These are phyloP conservation scores for Hippocampus kuda DNA, from an alignment of 2,797 vertebrate genomes.

Conservation along the genomic window DNA sequence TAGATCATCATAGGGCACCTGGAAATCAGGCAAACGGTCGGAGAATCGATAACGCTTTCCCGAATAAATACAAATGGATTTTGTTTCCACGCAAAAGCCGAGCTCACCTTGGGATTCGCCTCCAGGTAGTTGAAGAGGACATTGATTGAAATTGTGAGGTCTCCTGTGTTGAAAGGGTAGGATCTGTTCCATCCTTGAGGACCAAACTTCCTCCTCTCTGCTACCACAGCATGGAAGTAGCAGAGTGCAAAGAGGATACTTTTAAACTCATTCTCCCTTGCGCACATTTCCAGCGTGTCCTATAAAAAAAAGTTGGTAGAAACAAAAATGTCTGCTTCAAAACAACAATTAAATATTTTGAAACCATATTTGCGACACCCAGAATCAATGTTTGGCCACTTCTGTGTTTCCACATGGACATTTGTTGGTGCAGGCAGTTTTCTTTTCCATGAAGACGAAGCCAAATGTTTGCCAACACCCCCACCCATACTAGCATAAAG, in stretches of 20 bases:
- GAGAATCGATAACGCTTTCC: neutral
- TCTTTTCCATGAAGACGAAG: too few species aligned
- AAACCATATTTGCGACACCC: too few species aligned
- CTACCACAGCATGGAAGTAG: conserved; percentile 91
- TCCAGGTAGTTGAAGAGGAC: conserved; percentile 93
- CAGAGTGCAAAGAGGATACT: conserved; percentile 88
- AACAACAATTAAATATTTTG: too few species aligned
- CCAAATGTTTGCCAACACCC: too few species aligned
- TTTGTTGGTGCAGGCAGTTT: too few species aligned
- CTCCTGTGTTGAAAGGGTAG: conserved; percentile 87
- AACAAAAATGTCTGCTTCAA: too few species aligned
- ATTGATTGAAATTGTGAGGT: conserved; percentile 86
- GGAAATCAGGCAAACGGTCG: neutral
- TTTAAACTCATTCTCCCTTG: conserved; percentile 83
- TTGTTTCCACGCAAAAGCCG: neutral
- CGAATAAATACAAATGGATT: neutral
- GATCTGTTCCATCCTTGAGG: conserved; percentile 89
- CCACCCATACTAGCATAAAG: too few species aligned
- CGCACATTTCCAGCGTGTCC: conserved; percentile 89
- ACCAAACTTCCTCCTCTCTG: conserved; percentile 86
- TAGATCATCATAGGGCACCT: conserved; percentile 91
- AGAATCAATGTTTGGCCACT: too few species aligned
- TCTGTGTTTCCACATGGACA: too few species aligned
- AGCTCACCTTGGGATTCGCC: conserved; percentile 76
- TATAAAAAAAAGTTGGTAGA: conserved; percentile 37